Percentiles rank a stretch among this genome's conserved stretches.
Conservation (phyloP, 2,113 vertebrate genomes). For the Bubo bubo region DNA sequence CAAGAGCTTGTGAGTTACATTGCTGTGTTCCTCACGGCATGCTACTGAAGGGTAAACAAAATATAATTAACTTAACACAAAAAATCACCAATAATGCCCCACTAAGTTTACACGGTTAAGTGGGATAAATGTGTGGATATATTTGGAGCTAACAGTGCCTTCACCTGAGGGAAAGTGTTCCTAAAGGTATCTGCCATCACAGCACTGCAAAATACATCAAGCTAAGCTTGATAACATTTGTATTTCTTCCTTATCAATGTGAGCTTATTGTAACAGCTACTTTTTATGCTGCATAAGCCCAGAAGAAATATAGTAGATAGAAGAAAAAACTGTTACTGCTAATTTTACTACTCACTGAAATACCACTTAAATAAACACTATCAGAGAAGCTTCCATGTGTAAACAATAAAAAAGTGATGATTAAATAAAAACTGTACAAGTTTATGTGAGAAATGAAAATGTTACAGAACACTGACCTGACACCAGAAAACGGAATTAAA, state of each 20-base stretch:
- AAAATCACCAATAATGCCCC: slow-evolving; percentile 24
- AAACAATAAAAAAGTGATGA: slow-evolving; percentile 32
- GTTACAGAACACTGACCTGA: slow-evolving; percentile 24
- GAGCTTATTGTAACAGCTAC: neutral
- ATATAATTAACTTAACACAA: slow-evolving; percentile 45
- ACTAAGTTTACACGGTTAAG: slow-evolving; percentile 34
- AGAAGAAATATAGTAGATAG: neutral
- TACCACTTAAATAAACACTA: slow-evolving; percentile 23
- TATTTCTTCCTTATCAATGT: neutral
- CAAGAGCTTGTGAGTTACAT: neutral
- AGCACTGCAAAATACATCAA: neutral
- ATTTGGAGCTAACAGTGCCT: neutral
- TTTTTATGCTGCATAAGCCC: neutral
- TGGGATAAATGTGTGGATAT: slow-evolving; percentile 1
- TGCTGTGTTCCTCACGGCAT: neutral
- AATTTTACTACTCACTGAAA: slow-evolving; percentile 26
- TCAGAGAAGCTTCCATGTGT: neutral
- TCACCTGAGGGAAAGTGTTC: neutral
- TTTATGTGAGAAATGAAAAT: slow-evolving; percentile 11
- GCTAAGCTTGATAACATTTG: neutral
- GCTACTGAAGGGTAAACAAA: slow-evolving; percentile 52
- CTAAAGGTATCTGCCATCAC: neutral
- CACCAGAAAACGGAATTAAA: slow-evolving; percentile 12
- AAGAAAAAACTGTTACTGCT: neutral
- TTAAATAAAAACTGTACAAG: slow-evolving; percentile 42